These are phyloP conservation scores for Eupleurogrammus muticus DNA, from an alignment of 2,797 vertebrate genomes.

Conservation along the genomic window DNA sequence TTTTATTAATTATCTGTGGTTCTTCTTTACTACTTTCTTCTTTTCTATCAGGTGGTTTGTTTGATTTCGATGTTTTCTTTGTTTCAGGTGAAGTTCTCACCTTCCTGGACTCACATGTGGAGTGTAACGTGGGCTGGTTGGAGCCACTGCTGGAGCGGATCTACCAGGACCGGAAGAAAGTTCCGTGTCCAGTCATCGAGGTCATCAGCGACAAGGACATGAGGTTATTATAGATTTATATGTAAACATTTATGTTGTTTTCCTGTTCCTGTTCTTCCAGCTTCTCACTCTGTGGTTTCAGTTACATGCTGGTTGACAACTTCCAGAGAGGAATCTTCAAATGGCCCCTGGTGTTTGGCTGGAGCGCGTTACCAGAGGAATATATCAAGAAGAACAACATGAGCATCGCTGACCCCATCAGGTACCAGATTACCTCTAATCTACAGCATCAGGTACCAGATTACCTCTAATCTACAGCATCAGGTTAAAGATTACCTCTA, in stretches of 20 bases:
- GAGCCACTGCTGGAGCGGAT: slow-evolving; percentile 95
- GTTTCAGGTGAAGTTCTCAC: slow-evolving; percentile 91
- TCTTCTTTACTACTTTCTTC: too few species aligned
- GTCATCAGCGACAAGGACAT: slow-evolving; percentile 97
- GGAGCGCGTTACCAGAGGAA: slow-evolving; percentile 90
- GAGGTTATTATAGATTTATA: slow-evolving; percentile 93
- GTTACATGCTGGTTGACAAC: slow-evolving; percentile 96
- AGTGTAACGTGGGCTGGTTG: slow-evolving; percentile 98
- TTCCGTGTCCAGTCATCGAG: slow-evolving; percentile 97
- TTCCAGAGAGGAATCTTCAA: slow-evolving; percentile 96
- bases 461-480: too few species aligned
- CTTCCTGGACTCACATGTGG: slow-evolving; percentile 96
- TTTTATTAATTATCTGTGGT: too few species aligned
- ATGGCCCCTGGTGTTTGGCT: slow-evolving; percentile 98
- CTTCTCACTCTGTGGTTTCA: slow-evolving; percentile 58
- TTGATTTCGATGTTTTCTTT: too few species aligned
- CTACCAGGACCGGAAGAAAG: slow-evolving; percentile 88
- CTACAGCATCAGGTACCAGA: too few species aligned
- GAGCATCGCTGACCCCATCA: slow-evolving; percentile 92
- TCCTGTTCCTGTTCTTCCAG: too few species aligned
- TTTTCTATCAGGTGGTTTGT: too few species aligned
- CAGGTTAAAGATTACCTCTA: too few species aligned
- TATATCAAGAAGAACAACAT: slow-evolving; percentile 88
- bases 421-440: slow-evolving; percentile 71
- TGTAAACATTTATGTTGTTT: too few species aligned